Conservation (phyloP, 2,797 vertebrate species). For the Cuniculus paca region DNA sequence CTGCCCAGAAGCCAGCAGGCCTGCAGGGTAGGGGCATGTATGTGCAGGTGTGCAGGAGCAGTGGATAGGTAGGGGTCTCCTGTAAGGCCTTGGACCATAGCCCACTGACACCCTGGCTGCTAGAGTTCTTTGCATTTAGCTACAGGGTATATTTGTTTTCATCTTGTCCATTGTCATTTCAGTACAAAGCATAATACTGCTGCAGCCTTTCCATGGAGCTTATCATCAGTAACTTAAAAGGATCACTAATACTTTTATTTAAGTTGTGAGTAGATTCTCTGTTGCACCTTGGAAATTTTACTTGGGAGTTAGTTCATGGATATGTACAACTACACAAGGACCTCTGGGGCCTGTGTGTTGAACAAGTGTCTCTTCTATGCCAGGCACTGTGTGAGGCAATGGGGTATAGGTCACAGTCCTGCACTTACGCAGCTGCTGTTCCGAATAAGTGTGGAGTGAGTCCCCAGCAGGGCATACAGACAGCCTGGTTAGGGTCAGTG, state of each 20-base stretch:
- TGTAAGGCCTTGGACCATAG: neutral
- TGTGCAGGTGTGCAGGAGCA: neutral
- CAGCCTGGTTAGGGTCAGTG: neutral
- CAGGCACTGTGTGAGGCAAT: neutral
- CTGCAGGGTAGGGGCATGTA: neutral
- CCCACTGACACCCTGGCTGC: neutral
- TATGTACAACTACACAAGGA: constrained; percentile 40
- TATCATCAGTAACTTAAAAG: constrained; percentile 59
- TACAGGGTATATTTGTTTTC: neutral
- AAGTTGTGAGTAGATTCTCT: constrained; percentile 63
- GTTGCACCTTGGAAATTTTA: constrained; percentile 48
- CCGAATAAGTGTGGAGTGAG: neutral
- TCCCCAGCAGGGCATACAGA: neutral
- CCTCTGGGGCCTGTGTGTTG: neutral
- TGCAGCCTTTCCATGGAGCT: neutral
- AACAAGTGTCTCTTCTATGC: neutral
- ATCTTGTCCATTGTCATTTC: neutral
- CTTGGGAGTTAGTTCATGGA: constrained; percentile 21
- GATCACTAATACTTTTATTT: constrained; percentile 57
- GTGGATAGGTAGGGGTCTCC: neutral
- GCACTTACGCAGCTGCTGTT: neutral
- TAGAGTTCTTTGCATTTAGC: neutral
- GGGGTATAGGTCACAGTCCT: neutral
- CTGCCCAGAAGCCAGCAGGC: neutral
- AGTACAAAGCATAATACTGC: constrained; percentile 14